These are phyloP conservation scores for Upupa epops DNA, from an alignment of 2,113 vertebrate genomes.

Conservation along the genomic window DNA sequence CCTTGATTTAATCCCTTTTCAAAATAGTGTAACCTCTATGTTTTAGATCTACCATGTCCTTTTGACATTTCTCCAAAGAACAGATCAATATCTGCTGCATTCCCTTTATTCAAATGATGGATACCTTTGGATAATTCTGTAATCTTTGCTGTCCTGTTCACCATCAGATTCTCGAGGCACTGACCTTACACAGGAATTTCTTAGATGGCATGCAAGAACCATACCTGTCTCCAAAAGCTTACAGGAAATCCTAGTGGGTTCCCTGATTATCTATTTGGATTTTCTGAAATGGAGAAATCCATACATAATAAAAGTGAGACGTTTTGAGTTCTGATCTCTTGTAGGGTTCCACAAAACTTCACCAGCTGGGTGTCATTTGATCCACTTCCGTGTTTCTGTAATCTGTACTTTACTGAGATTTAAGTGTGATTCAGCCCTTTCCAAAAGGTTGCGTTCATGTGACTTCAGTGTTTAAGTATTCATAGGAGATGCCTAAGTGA, in stretches of 20 bases:
- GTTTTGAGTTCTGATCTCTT: background rate
- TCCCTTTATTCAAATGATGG: slow-evolving; percentile 72
- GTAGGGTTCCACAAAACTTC: background rate
- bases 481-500: background rate
- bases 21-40: background rate
- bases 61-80: slow-evolving; percentile 55
- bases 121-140: slow-evolving; percentile 58
- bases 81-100: slow-evolving; percentile 72
- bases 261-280: background rate
- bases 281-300: background rate
- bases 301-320: background rate
- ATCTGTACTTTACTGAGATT: slow-evolving; percentile 20
- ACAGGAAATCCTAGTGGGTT: background rate
- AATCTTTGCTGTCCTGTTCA: slow-evolving; percentile 59
- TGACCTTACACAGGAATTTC: slow-evolving; percentile 51
- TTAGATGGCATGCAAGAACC: background rate
- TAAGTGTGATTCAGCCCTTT: background rate
- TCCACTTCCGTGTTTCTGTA: background rate
- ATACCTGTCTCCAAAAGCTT: slow-evolving; percentile 12
- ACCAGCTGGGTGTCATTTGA: background rate
- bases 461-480: background rate
- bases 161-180: slow-evolving; percentile 51
- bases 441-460: background rate
- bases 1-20: slow-evolving; percentile 35
- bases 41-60: slow-evolving; percentile 58